Evolutionary conservation across 2,113 vertebrate genomes (phyloP), one percentile per base, ranked within the genome.

Genomic region (Henicopernis longicauda): DNA sequence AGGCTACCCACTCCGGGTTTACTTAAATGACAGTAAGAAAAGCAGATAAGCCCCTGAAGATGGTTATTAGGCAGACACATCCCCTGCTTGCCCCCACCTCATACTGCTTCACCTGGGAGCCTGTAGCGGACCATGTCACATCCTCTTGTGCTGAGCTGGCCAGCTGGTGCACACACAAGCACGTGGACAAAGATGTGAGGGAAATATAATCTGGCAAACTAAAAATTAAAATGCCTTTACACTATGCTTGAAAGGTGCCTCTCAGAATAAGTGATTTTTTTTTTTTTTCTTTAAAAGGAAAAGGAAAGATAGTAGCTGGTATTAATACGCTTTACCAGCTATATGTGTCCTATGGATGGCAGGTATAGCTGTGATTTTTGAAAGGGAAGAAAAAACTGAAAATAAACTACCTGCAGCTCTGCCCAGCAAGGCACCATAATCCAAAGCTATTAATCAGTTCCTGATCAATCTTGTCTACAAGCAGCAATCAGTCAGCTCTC

Each of bases 401-500:
- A 94, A 79, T 44, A 94, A 92, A 54, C 29, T 0, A 9, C 93
- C 95, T 84, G 76, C 93, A 91, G 91, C 91, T 97, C 89, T 98
- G 96, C 96, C 93, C 94, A 94, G 93, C 90, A 95, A 97, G 92
- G 90, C 86, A 90, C 94, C 93, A 77, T 88, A 96, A 97, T 80
- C 91, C 66, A 67, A 95, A 97, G 93, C 91, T 97, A 97, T 98
- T 97, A 97, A 98, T 98, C 97, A 98, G 95, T 54, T 96, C 81
- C 95, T 40, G 71, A 97, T 98, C 98, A 98, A 98, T 97, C 95
- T 77, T 73, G 90, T 90, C 95, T 71, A 73, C 76, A 72, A 96
- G 96, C 93, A 98, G 97, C 94, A 97, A 91, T 90, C 96, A 97
- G 90, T 97, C 96, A 97, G 95, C 94, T 96, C 89, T 97, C 95